A percentile compares a stretch with the other conserved stretches of the same genome.
Conservation (phyloP, 1,140 invertebrate genomes). For the Notospermus geniculatus region DNA sequence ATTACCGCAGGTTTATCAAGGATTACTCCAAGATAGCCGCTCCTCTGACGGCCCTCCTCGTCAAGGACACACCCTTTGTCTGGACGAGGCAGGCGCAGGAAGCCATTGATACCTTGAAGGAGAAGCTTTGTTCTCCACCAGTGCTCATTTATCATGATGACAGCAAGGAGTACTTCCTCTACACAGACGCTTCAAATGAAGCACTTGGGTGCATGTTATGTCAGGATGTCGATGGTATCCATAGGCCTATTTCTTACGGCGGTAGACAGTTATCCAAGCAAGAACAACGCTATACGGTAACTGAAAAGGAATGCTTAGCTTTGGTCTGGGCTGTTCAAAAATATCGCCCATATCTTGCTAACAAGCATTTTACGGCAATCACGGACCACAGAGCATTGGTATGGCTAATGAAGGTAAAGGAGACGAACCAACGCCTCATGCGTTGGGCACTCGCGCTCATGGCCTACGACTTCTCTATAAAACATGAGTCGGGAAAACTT, state of each 20-base stretch:
- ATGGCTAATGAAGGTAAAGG: conserved; percentile 11
- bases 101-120: conserved; percentile 20
- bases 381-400: conserved; percentile 8
- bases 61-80: conserved; percentile 15
- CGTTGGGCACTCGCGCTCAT: conserved; percentile 4
- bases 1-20: conserved; percentile 25
- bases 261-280: conserved; percentile 10
- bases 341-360: conserved; percentile 16
- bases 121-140: conserved; percentile 11
- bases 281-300: conserved; percentile 19
- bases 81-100: conserved; percentile 14
- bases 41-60: conserved; percentile 16
- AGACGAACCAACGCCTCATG: neutral
- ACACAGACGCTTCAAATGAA: conserved; percentile 11
- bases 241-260: conserved; percentile 13
- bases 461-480: conserved; percentile 8
- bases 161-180: no score
- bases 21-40: conserved; percentile 22
- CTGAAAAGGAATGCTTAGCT: conserved; percentile 16
- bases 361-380: neutral
- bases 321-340: conserved; percentile 16
- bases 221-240: conserved; percentile 4
- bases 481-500: conserved; percentile 6
- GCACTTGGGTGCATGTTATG: conserved; percentile 8
- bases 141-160: no score